phyloP scores from a whole-genome alignment of 2,888 invertebrate species.

The Venusia cambrica region DNA sequence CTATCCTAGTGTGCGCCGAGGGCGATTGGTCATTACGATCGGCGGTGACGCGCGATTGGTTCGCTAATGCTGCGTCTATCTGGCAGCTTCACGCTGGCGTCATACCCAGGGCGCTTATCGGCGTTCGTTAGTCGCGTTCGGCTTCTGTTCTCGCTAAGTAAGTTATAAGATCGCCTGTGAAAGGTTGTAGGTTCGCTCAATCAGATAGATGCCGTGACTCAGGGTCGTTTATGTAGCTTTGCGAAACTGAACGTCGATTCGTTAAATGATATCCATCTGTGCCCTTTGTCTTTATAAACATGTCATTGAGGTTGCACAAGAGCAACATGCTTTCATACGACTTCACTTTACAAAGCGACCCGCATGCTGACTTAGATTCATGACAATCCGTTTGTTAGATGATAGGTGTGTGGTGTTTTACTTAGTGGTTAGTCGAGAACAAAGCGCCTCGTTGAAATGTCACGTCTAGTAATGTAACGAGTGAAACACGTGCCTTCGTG shows the following conservation, averaged over 20 bases:
- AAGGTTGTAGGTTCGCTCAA: conserved; percentile 62
- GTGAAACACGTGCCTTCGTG: conserved; percentile 66
- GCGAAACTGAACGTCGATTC: conserved; percentile 73
- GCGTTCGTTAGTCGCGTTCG: conserved; percentile 70
- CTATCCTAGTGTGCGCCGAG: conserved; percentile 71
- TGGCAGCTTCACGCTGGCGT: conserved; percentile 64
- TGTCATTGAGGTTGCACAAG: conserved; percentile 64
- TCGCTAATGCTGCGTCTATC: conserved; percentile 63
- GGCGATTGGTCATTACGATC: conserved; percentile 74
- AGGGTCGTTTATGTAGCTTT: conserved; percentile 71
- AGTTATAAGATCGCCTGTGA: conserved; percentile 73
- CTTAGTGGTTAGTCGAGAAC: conserved; percentile 32
- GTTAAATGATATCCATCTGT: conserved; percentile 77
- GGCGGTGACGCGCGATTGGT: conserved; percentile 69
- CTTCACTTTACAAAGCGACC: conserved; percentile 46
- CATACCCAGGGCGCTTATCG: conserved; percentile 70
- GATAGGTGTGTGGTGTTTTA: conserved; percentile 37
- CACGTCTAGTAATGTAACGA: conserved; percentile 31
- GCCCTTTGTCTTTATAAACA: conserved; percentile 78
- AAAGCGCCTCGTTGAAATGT: conserved; percentile 27
- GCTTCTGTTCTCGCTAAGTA: conserved; percentile 75
- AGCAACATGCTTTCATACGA: conserved; percentile 55
- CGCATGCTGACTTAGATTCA: conserved; percentile 58
- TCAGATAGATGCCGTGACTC: conserved; percentile 80
- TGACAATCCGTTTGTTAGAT: conserved; percentile 44